These are phyloP conservation scores for Lypha dubia DNA, from an alignment of 2,888 invertebrate genomes.

Conservation along the genomic window DNA sequence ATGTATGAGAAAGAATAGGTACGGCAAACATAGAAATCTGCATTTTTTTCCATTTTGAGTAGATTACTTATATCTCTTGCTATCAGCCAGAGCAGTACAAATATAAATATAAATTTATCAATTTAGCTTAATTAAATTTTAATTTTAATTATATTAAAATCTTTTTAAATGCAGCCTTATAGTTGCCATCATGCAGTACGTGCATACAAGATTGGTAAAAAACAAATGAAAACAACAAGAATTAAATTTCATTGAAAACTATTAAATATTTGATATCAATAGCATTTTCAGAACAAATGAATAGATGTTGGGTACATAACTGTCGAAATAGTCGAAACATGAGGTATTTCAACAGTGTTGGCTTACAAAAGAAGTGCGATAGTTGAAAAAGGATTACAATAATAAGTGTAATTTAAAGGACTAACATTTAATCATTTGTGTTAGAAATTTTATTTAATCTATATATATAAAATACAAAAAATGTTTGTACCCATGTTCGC, in stretches of 20 bases:
- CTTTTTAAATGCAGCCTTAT: conserved; percentile 33
- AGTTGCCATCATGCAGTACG: too few relatives aligned
- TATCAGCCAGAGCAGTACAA: neutral
- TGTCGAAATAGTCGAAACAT: neutral
- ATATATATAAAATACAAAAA: too few relatives aligned
- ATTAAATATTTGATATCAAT: conserved; percentile 46
- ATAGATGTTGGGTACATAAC: neutral
- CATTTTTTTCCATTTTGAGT: conserved; percentile 2
- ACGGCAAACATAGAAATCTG: too few relatives aligned
- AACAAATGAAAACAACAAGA: conserved; percentile 5
- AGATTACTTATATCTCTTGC: conserved; percentile 28
- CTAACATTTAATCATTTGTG: too few relatives aligned
- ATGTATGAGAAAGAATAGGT: too few relatives aligned
- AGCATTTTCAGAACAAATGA: neutral
- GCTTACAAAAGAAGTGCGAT: too few relatives aligned
- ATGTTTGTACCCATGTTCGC: too few relatives aligned
- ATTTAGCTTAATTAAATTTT: conserved; percentile 44
- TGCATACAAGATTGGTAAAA: neutral
- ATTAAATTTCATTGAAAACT: conserved; percentile 51
- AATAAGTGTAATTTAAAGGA: too few relatives aligned
- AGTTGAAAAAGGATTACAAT: too few relatives aligned
- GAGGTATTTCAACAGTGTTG: too few relatives aligned
- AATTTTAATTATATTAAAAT: conserved; percentile 45
- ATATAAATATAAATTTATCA: conserved; percentile 1
- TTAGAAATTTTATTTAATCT: too few relatives aligned